Percentiles rank a stretch among this genome's conserved stretches.
Conservation (phyloP, 2,113 vertebrate genomes). For the Chaenocephalus aceratus region DNA sequence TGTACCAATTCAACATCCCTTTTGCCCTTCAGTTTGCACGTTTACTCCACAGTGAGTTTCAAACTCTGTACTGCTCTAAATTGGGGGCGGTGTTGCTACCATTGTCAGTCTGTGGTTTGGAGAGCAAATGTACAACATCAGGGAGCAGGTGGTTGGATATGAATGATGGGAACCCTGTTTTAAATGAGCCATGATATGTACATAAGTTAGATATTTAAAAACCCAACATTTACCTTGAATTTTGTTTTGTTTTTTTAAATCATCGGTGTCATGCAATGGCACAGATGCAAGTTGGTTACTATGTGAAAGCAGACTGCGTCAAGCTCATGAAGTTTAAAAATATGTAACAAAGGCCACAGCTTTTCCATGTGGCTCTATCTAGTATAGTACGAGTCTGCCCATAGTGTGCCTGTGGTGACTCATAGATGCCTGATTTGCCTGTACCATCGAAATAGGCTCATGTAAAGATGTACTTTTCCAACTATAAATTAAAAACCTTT, state of each 20-base stretch:
- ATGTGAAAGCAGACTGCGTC: constrained; percentile 77
- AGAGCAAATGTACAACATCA: constrained; percentile 33
- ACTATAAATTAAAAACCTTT: constrained; percentile 89
- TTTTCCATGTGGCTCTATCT: constrained; percentile 86
- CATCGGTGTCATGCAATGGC: constrained; percentile 82
- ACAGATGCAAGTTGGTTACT: constrained; percentile 81
- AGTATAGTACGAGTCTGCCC: constrained; percentile 93
- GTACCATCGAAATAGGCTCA: constrained; percentile 84
- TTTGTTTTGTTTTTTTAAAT: constrained; percentile 63
- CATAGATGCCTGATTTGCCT: constrained; percentile 86
- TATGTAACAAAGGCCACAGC: constrained; percentile 77
- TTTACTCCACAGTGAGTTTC: constrained; percentile 14
- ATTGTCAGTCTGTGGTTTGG: constrained; percentile 19
- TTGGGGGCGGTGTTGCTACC: neutral
- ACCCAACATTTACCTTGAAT: constrained; percentile 61
- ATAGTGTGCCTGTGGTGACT: constrained; percentile 91
- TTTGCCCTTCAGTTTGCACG: constrained; percentile 40
- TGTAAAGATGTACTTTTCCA: constrained; percentile 89
- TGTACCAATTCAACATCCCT: constrained; percentile 42
- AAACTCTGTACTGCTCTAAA: constrained; percentile 11
- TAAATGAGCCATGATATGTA: constrained; percentile 81
- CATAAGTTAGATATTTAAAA: constrained; percentile 84
- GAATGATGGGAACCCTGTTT: constrained; percentile 77
- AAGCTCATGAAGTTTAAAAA: constrained; percentile 68
- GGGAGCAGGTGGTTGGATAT: constrained; percentile 39